Base-by-base conservation (phyloP, 2,888 invertebrate species). In the Eristalis arbustorum region DNA sequence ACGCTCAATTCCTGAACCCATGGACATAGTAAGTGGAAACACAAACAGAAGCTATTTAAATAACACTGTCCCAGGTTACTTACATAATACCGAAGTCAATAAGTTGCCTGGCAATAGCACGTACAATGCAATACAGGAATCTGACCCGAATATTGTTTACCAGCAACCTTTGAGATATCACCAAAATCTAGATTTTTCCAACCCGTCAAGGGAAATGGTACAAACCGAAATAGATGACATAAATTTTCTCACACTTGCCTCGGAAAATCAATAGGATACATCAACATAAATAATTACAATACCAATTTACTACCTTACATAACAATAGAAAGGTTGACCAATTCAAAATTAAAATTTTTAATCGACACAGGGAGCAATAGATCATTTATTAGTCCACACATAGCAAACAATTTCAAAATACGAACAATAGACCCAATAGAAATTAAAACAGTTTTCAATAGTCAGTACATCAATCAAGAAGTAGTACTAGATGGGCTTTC, bases 191-290 rank as follows among this genome's bases (percentile, higher is more conserved):
- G 71, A 64, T 22, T 56, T 11, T 57, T n/a, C 57, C 14, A 73
- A 13, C 59, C 37, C 0, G n/a, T 10, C 61, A n/a, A 14, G 57
- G 3, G 34, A 59, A 66, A 61, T 18, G 11, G 40, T 59, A 42
- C 34, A 71, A 14, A 34, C 25, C 23, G 75, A 84, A 14, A 67
- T 81, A 5, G 88, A 87, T 69, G 78, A 88, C 42, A 23, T 66
- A 88, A 75, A 89, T 89, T 88, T 88, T 88, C 82, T 13, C 28
- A 42, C 14, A 57, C 37, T 42, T 62, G 88, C 88, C 88, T 89
- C 84, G 59, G 62, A 75, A 14, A 84, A 68, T 56, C 77, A 67
- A 64, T 81, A 2, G 87, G 88, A 57, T 85, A 78, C 67, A 11
- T 88, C 34, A 79, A 88, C 37, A 49, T 84, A 5, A 87, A 82